phyloP scores from a whole-genome alignment of 2,888 invertebrate species.

The Brachylomia viminalis region DNA sequence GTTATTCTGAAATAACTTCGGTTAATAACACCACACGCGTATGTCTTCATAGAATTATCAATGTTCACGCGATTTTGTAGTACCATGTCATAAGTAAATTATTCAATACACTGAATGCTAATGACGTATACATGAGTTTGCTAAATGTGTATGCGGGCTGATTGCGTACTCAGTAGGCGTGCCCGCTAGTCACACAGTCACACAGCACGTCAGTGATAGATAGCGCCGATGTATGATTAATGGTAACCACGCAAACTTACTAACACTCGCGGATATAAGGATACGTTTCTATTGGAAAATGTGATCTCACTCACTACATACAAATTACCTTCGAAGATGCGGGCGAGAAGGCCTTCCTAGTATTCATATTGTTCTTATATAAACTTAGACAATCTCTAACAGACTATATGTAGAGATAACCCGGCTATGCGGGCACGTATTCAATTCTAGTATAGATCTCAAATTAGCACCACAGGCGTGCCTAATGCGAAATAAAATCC shows the following conservation, averaged over 20 bases:
- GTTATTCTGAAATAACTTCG: conserved; percentile 21
- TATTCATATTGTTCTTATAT: conserved; percentile 71
- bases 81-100: conserved; percentile 54
- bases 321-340: conserved; percentile 78
- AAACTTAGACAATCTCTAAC: conserved; percentile 61
- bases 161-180: conserved; percentile 71
- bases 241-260: conserved; percentile 77
- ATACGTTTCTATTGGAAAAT: conserved; percentile 67
- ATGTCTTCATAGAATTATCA: conserved; percentile 28
- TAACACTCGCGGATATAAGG: conserved; percentile 75
- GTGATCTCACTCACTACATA: conserved; percentile 77
- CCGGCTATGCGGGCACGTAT: conserved; percentile 47
- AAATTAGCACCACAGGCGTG: conserved; percentile 46
- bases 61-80: conserved; percentile 32
- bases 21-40: conserved; percentile 20
- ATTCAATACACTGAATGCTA: conserved; percentile 58
- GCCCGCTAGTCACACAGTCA: conserved; percentile 53
- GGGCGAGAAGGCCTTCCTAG: conserved; percentile 72
- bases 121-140: conserved; percentile 68
- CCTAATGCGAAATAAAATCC: conserved; percentile 57
- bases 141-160: conserved; percentile 68
- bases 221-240: conserved; percentile 85
- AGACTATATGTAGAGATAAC: conserved; percentile 49
- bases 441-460: conserved; percentile 47
- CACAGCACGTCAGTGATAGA: conserved; percentile 71